These are phyloP conservation scores for Gari tellinella DNA, from an alignment of 2,888 invertebrate genomes.

Conservation along the genomic window DNA sequence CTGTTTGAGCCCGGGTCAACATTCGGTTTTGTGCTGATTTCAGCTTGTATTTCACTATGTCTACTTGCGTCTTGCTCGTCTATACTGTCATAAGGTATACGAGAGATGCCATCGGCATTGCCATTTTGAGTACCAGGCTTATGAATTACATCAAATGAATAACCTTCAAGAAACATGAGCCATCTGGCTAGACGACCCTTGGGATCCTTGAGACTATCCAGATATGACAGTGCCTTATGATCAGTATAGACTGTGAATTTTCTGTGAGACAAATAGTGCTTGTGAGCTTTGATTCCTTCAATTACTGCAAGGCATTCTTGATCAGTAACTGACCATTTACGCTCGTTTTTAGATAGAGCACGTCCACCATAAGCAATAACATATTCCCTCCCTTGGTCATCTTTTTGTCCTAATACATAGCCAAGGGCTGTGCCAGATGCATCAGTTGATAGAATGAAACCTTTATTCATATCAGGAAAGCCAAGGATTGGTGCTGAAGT, in stretches of 20 bases:
- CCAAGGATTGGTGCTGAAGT: conserved; percentile 56
- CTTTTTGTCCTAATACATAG: conserved; percentile 57
- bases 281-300: too few relatives aligned
- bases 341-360: conserved; percentile 32
- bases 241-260: conserved; percentile 56
- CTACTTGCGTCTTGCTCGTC: not conserved
- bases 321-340: conserved; percentile 51
- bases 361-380: conserved; percentile 61
- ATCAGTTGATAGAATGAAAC: conserved; percentile 52
- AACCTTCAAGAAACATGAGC: conserved; percentile 39
- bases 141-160: conserved; percentile 37
- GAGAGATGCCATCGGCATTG: conserved; percentile 44
- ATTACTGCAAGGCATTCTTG: conserved; percentile 47
- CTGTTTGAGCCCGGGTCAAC: not conserved
- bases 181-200: conserved; percentile 43
- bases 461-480: too few relatives aligned
- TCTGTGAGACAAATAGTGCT: conserved; percentile 43
- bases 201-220: conserved; percentile 39
- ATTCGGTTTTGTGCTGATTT: not conserved
- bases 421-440: conserved; percentile 55
- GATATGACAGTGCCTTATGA: conserved; percentile 52
- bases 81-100: conserved; percentile 30
- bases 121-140: conserved; percentile 34
- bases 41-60: not conserved
- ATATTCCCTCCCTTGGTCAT: conserved; percentile 42